Conservation (phyloP, 2,888 invertebrate genomes). For the Drymonia ruficornis region DNA sequence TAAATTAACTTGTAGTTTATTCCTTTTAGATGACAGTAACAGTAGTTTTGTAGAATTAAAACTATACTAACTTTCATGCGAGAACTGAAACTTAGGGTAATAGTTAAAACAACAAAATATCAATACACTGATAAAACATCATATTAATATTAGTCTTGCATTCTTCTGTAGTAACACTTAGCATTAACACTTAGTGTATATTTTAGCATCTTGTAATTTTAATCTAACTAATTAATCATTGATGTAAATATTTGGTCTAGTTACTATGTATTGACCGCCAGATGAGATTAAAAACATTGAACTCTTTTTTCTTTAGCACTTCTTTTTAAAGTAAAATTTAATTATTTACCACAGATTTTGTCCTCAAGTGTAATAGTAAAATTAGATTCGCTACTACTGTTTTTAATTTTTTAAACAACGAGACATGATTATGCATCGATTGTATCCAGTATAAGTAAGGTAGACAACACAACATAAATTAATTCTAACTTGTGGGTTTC, state of each 20-base stretch:
- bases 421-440: not conserved
- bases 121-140: not conserved
- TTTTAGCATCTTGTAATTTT: slow-evolving; percentile 27
- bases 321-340: not conserved
- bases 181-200: slow-evolving; percentile 31
- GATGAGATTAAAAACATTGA: not conserved
- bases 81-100: slow-evolving; percentile 16
- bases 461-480: not conserved
- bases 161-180: slow-evolving; percentile 37
- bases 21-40: slow-evolving; percentile 28
- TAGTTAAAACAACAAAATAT: not conserved
- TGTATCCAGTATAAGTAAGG: not conserved
- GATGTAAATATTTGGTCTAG: not conserved
- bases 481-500: not conserved
- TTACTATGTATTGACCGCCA: not conserved
- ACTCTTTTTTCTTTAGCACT: not conserved
- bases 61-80: slow-evolving; percentile 27
- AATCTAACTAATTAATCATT: slow-evolving; percentile 8
- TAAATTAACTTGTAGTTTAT: slow-evolving; percentile 21
- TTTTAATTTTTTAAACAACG: too few relatives aligned
- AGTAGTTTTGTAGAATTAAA: slow-evolving; percentile 27
- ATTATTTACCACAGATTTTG: slow-evolving; percentile 1
- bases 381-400: not conserved
- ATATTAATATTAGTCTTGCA: slow-evolving; percentile 21
- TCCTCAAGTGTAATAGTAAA: slow-evolving; percentile 1